phyloP scores from a whole-genome alignment of 2,797 vertebrate genomes.

The Acestrorhynchus altus region DNA sequence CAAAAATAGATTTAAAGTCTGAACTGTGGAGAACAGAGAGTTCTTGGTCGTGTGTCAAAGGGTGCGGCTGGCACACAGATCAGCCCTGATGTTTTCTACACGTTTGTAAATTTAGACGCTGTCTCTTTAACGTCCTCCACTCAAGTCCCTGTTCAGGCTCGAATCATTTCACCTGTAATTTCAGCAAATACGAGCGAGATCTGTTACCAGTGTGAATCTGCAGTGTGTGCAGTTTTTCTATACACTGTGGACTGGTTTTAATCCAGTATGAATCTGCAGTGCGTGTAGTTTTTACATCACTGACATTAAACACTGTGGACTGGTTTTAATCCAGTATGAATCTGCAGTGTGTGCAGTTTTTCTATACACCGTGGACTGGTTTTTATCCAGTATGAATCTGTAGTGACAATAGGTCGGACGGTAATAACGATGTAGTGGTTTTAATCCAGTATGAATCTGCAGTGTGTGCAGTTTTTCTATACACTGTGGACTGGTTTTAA shows the following conservation, averaged over 20 bases:
- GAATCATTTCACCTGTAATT: too few species aligned
- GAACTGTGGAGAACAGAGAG: slow-evolving; percentile 34
- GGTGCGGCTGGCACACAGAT: background rate
- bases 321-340: too few species aligned
- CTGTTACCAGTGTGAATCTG: background rate
- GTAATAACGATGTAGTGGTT: background rate
- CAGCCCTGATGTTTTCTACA: background rate
- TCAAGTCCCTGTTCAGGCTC: too few species aligned
- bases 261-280: background rate
- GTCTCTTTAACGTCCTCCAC: background rate
- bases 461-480: background rate
- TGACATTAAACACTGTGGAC: too few species aligned
- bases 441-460: background rate
- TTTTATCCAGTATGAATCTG: background rate
- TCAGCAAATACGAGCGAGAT: too few species aligned
- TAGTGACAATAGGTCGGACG: background rate
- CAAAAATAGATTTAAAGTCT: background rate
- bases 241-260: background rate
- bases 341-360: too few species aligned
- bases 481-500: background rate
- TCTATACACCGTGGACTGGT: too few species aligned
- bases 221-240: background rate
- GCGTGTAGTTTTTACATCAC: too few species aligned
- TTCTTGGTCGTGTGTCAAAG: background rate
- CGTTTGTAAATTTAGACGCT: slow-evolving; percentile 1